Evolutionary conservation across 1,140 invertebrate species (phyloP), one percentile per base, ranked within the genome.

Genomic region (Drosophila littoralis): DNA sequence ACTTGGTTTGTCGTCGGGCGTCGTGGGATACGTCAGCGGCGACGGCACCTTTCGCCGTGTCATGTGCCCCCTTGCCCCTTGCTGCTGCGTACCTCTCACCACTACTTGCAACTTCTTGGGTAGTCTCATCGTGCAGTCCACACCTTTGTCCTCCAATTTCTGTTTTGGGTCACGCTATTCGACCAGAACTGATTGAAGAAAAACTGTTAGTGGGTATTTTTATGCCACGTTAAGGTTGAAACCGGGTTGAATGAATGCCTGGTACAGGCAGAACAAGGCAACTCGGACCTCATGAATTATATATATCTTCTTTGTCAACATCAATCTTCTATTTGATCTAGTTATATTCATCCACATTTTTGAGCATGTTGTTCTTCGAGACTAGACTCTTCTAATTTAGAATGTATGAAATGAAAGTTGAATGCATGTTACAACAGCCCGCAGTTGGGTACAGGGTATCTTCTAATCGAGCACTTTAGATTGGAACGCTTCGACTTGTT

Each of bases 101-200:
- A 28, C 22, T 71, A 76, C 82, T 79, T 77, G 72, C 82, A 88
- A 86, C 50, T 71, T 46, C 40, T 50, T 51, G 43, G 52, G 55
- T 48, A 54, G 69, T 69, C 77, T 68, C 71, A 58, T 7, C 42
- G 17, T 68, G 55, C 64, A 67, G 35, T 65, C 33, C 52, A 43
- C 45, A 65, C 69, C 63, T 63, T 71, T 66, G 57, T 58, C 52
- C 55, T 59, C 50, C 61, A 55, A 89, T 77, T 76, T 89, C 75
- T 57, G 70, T 81, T 68, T 68, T 73, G 84, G 88, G 84, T 88
- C 80, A 89, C 77, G 84, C 79, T 77, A 77, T 54, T 63, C 54
- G 65, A 68, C 63, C 60, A 72, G 60, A 45, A 48, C 22, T 50
- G 57, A 68, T 40, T 45, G 48, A 9, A 7, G 32, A 13, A 35